phyloP scores from a whole-genome alignment of 2,797 vertebrate species.

The Notoglanidium macrostoma region DNA sequence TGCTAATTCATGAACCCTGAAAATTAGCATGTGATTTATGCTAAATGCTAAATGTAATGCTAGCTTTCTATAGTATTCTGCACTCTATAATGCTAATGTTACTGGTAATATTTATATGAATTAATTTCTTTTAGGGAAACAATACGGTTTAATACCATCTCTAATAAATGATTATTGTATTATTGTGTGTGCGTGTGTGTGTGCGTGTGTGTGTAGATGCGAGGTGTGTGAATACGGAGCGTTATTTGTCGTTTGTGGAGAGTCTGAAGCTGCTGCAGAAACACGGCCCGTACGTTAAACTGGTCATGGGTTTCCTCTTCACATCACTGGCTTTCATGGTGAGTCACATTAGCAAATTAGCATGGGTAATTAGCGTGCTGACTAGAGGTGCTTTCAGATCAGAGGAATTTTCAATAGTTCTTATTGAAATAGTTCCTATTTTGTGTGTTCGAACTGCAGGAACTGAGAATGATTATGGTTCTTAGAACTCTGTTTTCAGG shows the following conservation, averaged over 20 bases:
- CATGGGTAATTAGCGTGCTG: background rate
- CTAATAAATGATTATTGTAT: background rate
- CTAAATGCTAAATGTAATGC: background rate
- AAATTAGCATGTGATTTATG: background rate
- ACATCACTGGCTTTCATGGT: constrained; percentile 96
- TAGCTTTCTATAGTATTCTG: background rate
- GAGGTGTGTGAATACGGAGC: constrained; percentile 63
- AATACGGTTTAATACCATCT: background rate
- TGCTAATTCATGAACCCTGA: background rate
- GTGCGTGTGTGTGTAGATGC: constrained; percentile 68
- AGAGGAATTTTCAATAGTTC: no score
- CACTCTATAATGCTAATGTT: background rate
- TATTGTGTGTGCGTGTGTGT: background rate
- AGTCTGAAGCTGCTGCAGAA: constrained; percentile 86
- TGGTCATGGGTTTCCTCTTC: constrained; percentile 90
- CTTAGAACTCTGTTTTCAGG: no score
- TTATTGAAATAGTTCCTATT: no score
- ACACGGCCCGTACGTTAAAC: constrained; percentile 84
- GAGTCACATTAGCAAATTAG: constrained; percentile 47
- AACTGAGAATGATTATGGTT: no score
- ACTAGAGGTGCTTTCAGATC: background rate
- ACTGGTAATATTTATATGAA: background rate
- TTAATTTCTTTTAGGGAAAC: background rate
- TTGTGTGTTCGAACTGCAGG: no score
- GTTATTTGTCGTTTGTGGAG: constrained; percentile 77